phyloP scores from a whole-genome alignment of 2,888 invertebrate genomes.

The Mesopsocus fuscifrons region DNA sequence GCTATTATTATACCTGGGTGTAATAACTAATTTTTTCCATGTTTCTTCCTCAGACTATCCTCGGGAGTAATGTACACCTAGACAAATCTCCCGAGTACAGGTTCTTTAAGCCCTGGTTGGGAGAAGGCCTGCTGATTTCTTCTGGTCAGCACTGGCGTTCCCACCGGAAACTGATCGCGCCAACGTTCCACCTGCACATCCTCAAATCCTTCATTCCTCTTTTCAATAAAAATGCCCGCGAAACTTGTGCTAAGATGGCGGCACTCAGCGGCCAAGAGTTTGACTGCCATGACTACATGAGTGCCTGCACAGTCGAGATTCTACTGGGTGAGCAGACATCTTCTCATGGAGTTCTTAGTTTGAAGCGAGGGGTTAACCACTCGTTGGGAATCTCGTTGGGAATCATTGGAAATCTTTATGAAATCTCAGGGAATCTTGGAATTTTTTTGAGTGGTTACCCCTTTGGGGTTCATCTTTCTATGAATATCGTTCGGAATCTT shows the following conservation, averaged over 20 bases:
- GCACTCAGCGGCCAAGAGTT: constrained; percentile 18
- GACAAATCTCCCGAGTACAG: constrained; percentile 25
- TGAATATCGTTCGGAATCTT: no score
- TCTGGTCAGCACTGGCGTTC: constrained; percentile 51
- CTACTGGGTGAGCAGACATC: constrained; percentile 20
- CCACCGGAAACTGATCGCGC: constrained; percentile 69
- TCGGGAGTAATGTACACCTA: constrained; percentile 23
- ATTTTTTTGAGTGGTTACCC: no score
- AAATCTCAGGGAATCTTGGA: no score
- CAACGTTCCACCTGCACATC: constrained; percentile 74
- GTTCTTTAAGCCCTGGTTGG: constrained; percentile 26
- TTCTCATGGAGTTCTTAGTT: no score
- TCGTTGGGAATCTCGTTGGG: no score
- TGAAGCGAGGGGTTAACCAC: no score
- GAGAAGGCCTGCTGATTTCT: constrained; percentile 25
- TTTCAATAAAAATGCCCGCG: constrained; percentile 40
- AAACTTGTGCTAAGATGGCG: constrained; percentile 17
- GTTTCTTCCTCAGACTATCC: constrained; percentile 18
- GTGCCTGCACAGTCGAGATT: constrained; percentile 21
- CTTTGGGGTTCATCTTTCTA: no score
- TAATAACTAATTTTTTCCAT: no score
- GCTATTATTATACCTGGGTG: no score
- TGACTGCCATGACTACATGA: constrained; percentile 22
- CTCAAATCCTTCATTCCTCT: constrained; percentile 70
- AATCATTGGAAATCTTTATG: no score